Conservation (phyloP, 2,113 vertebrate species). For the Gasterosteus aculeatus region DNA sequence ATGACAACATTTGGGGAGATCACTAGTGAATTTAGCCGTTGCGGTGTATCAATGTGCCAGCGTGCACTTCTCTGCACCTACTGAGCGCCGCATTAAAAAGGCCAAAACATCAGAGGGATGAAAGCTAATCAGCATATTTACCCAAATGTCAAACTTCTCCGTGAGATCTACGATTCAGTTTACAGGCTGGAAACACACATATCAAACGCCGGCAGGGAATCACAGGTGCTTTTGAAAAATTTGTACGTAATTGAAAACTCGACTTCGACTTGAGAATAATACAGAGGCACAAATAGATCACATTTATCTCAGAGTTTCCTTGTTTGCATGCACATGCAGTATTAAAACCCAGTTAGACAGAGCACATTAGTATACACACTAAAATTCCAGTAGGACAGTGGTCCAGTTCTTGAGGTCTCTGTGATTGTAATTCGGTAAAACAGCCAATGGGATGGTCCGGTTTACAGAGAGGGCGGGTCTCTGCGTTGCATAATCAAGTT, state of each 20-base stretch:
- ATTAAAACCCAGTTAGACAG: slow-evolving; percentile 78
- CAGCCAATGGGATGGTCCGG: slow-evolving; percentile 75
- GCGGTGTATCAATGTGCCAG: background rate
- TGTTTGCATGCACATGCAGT: slow-evolving; percentile 84
- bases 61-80: background rate
- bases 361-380: slow-evolving; percentile 63
- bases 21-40: background rate
- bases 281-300: slow-evolving; percentile 62
- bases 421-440: slow-evolving; percentile 71
- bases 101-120: background rate
- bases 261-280: background rate
- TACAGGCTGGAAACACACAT: slow-evolving; percentile 57
- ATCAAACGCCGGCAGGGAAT: slow-evolving; percentile 30
- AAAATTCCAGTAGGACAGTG: slow-evolving; percentile 82
- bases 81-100: background rate
- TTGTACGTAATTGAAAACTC: slow-evolving; percentile 2
- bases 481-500: slow-evolving; percentile 68
- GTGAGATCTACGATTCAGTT: slow-evolving; percentile 24
- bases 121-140: background rate
- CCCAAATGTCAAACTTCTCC: background rate
- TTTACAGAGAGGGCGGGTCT: slow-evolving; percentile 55
- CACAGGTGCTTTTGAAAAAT: slow-evolving; percentile 10
- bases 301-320: slow-evolving; percentile 55
- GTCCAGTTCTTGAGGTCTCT: slow-evolving; percentile 82
- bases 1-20: background rate